These are phyloP conservation scores for Chamaetylas fuelleborni DNA, from an alignment of 2,113 vertebrate genomes.

Conservation along the genomic window DNA sequence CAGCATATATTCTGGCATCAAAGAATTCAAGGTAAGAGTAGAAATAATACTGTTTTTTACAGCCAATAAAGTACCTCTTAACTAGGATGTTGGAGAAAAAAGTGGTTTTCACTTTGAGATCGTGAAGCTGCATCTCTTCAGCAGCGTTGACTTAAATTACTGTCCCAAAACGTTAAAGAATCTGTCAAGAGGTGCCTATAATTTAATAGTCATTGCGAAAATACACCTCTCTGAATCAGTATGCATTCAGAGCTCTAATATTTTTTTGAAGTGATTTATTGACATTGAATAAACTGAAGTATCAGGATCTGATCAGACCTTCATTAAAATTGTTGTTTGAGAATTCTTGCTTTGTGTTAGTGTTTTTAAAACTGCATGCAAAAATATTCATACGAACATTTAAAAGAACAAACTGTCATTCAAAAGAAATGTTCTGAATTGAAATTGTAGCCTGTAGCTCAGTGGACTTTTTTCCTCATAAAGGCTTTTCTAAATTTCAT, in stretches of 20 bases:
- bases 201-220: neutral
- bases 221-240: neutral
- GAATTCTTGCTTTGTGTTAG: neutral
- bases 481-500: neutral
- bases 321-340: neutral
- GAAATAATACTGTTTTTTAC: neutral
- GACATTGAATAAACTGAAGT: neutral
- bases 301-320: neutral
- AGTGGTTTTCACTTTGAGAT: neutral
- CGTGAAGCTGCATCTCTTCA: neutral
- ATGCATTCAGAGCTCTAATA: neutral
- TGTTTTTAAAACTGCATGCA: neutral
- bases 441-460: neutral
- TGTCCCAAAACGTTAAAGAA: neutral
- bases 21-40: constrained; percentile 89
- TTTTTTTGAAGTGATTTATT: neutral
- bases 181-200: neutral
- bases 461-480: neutral
- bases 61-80: neutral
- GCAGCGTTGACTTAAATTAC: neutral
- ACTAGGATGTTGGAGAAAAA: neutral
- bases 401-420: neutral
- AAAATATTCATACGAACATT: neutral
- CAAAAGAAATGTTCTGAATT: neutral
- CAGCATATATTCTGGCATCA: constrained; percentile 91